phyloP scores from a whole-genome alignment of 2,888 invertebrate genomes.

The Ophraella communa region DNA sequence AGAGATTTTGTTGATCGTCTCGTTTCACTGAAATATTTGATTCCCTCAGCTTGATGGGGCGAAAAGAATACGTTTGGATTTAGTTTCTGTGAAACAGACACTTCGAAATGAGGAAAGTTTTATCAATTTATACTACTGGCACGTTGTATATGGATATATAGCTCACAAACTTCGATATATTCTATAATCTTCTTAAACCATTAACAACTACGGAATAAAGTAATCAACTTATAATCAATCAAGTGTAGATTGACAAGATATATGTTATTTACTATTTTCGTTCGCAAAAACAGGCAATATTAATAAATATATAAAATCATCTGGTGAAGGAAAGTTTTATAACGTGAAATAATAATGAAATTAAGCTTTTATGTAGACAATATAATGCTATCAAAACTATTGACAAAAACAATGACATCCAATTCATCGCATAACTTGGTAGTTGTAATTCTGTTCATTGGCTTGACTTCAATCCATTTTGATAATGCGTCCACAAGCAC shows the following conservation, averaged over 20 bases:
- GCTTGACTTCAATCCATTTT: no score
- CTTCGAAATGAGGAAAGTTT: conserved; percentile 16
- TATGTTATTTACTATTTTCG: background rate
- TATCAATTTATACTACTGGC: conserved; percentile 3
- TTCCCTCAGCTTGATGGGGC: conserved; percentile 5
- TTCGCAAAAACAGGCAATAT: no score
- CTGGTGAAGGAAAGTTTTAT: no score
- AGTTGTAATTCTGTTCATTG: no score
- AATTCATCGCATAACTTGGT: no score
- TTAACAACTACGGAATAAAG: no score
- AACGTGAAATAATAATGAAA: no score
- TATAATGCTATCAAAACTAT: no score
- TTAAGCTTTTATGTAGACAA: no score
- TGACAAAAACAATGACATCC: no score
- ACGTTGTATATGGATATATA: conserved; percentile 1
- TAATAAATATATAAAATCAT: no score
- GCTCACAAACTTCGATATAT: background rate
- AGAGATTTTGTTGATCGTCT: background rate
- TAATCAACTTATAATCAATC: background rate
- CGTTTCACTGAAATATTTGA: conserved; percentile 4
- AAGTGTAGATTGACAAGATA: background rate
- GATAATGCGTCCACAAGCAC: no score
- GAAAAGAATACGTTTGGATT: conserved; percentile 14
- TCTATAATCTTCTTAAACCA: background rate
- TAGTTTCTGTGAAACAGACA: conserved; percentile 10